Percentiles rank a stretch among this genome's conserved stretches.
Conservation (phyloP, 2,113 vertebrate species). For the Harpagus bidentatus region DNA sequence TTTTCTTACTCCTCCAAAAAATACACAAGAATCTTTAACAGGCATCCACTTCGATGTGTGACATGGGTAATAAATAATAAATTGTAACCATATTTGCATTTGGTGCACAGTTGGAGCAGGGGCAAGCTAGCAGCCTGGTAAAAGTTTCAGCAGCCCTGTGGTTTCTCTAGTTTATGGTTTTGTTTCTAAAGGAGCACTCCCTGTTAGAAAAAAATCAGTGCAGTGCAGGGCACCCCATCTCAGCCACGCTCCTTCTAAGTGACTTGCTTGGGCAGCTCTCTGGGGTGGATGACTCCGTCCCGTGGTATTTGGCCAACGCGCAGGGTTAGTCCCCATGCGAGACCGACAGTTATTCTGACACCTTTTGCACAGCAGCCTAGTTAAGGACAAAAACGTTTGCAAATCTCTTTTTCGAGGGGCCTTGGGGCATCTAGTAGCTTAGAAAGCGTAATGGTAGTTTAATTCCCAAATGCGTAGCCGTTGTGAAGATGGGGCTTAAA, state of each 20-base stretch:
- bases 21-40: neutral
- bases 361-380: neutral
- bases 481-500: neutral
- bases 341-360: neutral
- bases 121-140: neutral
- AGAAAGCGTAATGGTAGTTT: neutral
- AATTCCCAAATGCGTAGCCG: neutral
- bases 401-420: neutral
- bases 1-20: neutral
- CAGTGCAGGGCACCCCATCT: neutral
- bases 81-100: neutral
- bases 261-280: neutral
- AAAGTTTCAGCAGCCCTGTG: neutral
- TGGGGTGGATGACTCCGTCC: fast-evolving
- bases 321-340: neutral
- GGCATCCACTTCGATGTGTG: neutral
- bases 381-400: neutral
- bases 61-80: neutral
- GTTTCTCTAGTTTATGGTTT: neutral
- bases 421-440: neutral
- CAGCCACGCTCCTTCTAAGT: neutral
- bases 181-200: neutral
- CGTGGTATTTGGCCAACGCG: neutral
- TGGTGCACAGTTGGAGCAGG: neutral
- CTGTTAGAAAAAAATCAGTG: neutral